Percentiles rank a stretch among this genome's conserved stretches.
Evolutionary conservation across 2,113 vertebrate genomes (phyloP).

Genomic region (Lipotes vexillifer): DNA sequence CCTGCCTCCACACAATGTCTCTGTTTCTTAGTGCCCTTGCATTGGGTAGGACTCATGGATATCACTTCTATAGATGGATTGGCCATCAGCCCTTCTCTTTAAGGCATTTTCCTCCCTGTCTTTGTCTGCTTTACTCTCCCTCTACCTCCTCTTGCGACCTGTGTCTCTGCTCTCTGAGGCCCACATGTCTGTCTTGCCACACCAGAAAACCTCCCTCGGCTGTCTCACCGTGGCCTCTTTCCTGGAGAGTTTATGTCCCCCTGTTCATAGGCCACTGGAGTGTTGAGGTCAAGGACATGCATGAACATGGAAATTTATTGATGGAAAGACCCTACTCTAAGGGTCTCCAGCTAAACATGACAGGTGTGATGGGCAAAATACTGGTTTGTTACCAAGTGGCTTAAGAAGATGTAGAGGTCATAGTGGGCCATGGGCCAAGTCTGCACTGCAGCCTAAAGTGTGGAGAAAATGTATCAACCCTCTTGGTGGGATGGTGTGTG

Average conservation of each 20-base stretch:
- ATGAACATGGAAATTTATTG: neutral
- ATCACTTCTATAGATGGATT: neutral
- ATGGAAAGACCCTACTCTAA: neutral
- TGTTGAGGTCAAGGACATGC: neutral
- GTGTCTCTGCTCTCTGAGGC: neutral
- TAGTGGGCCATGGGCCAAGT: neutral
- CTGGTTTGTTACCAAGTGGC: neutral
- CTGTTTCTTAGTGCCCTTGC: neutral
- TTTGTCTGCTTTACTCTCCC: neutral
- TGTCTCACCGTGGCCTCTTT: neutral
- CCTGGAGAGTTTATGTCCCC: neutral
- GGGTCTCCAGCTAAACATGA: neutral
- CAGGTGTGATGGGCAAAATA: neutral
- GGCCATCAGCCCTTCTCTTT: neutral
- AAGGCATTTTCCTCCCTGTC: neutral
- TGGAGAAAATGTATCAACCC: neutral
- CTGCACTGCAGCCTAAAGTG: neutral
- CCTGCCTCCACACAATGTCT: fast-evolving
- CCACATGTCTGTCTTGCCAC: neutral
- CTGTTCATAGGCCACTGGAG: neutral
- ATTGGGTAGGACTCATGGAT: fast-evolving
- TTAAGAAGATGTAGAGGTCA: neutral
- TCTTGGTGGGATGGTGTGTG: neutral
- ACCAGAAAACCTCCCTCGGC: neutral
- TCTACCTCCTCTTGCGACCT: neutral